Evolutionary conservation across 2,797 vertebrate genomes (phyloP).

Genomic region (Momotus momota): DNA sequence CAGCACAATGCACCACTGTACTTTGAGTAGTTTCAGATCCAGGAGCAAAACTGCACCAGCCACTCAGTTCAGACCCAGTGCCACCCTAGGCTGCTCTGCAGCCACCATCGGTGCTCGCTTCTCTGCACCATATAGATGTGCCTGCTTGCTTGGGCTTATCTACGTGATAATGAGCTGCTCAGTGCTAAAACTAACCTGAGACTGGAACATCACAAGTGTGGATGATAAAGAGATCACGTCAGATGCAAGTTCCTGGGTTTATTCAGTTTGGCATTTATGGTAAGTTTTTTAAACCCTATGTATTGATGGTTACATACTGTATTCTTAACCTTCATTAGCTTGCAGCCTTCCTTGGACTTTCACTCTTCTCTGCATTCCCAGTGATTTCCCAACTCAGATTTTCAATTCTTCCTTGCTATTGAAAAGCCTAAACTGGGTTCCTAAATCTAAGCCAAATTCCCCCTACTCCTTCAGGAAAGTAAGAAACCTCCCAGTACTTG

Average conservation of each 20-base stretch:
- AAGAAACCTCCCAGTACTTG: background rate
- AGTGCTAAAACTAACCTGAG: background rate
- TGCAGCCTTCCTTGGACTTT: slow-evolving; percentile 4
- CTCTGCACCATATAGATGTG: background rate
- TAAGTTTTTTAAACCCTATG: background rate
- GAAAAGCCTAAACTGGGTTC: background rate
- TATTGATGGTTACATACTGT: background rate
- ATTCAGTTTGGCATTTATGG: background rate
- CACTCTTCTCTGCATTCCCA: slow-evolving; percentile 4
- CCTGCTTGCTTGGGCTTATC: accelerated
- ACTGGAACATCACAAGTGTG: background rate
- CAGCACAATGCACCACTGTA: accelerated
- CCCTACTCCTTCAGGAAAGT: background rate
- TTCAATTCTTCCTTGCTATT: background rate
- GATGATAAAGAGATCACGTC: background rate
- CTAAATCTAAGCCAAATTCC: background rate
- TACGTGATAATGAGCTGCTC: accelerated
- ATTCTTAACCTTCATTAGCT: slow-evolving; percentile 21
- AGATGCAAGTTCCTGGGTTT: background rate
- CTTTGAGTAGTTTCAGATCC: background rate
- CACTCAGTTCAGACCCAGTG: background rate
- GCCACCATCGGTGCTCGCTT: background rate
- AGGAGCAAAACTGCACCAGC: background rate
- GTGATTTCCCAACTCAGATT: background rate
- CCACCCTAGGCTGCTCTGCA: accelerated